phyloP scores from a whole-genome alignment of 1,140 invertebrate genomes.

The Bombus terrestris region DNA sequence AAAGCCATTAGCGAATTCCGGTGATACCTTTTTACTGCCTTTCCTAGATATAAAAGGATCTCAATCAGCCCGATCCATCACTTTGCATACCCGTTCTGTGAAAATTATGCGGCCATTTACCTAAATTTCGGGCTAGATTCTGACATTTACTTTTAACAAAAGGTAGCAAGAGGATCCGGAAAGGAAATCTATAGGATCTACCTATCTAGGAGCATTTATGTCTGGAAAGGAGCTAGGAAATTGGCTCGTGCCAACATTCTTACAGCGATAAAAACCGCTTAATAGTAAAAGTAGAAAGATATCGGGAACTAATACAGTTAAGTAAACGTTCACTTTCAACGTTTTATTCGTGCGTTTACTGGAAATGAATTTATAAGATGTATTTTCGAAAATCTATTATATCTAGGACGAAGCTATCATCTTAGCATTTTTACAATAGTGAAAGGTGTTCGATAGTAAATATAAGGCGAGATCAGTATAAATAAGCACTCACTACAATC shows the following conservation, averaged over 20 bases:
- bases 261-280: no score
- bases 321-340: no score
- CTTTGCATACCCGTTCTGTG: neutral
- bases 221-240: no score
- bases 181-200: no score
- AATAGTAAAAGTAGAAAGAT: no score
- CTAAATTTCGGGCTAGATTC: neutral
- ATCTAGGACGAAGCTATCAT: neutral
- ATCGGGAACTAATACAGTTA: no score
- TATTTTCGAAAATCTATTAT: no score
- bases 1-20: slow-evolving; percentile 25
- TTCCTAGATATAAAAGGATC: slow-evolving; percentile 11
- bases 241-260: no score
- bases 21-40: slow-evolving; percentile 5
- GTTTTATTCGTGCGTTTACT: no score
- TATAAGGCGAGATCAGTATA: neutral
- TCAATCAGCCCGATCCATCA: neutral
- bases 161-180: no score
- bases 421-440: neutral
- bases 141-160: neutral
- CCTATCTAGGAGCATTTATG: no score
- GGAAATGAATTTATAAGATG: no score
- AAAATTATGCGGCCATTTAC: slow-evolving; percentile 1
- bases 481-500: neutral
- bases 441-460: neutral